phyloP scores from a whole-genome alignment of 1,140 invertebrate genomes.

The Zeugodacus cucurbitae region DNA sequence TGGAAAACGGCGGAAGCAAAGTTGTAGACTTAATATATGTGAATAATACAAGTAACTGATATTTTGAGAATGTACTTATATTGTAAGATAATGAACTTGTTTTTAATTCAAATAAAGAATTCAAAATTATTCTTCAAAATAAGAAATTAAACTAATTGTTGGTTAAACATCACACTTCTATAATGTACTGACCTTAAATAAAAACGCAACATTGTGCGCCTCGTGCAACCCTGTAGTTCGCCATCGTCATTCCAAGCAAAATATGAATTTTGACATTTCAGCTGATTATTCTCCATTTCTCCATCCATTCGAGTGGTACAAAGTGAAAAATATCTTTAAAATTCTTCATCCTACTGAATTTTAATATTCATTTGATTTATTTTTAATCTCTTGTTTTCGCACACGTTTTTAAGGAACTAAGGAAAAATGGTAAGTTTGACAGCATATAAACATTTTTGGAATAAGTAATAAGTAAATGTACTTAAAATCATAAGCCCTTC shows the following conservation, averaged over 20 bases:
- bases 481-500: not conserved
- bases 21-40: too few species aligned
- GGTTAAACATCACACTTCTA: too few species aligned
- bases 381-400: not conserved
- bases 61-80: too few species aligned
- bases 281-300: not conserved
- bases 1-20: too few species aligned
- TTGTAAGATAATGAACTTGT: too few species aligned
- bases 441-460: not conserved
- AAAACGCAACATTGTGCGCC: not conserved
- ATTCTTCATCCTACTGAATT: not conserved
- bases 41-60: too few species aligned
- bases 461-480: not conserved
- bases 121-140: too few species aligned
- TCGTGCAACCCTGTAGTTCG: not conserved
- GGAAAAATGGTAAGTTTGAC: not conserved
- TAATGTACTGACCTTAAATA: too few species aligned
- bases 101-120: too few species aligned
- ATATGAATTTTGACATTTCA: not conserved
- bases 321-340: not conserved
- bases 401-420: not conserved
- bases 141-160: too few species aligned
- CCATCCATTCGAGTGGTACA: not conserved
- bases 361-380: not conserved
- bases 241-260: not conserved